phyloP scores from a whole-genome alignment of 1,140 invertebrate genomes.

The Diploscapter pachys region DNA sequence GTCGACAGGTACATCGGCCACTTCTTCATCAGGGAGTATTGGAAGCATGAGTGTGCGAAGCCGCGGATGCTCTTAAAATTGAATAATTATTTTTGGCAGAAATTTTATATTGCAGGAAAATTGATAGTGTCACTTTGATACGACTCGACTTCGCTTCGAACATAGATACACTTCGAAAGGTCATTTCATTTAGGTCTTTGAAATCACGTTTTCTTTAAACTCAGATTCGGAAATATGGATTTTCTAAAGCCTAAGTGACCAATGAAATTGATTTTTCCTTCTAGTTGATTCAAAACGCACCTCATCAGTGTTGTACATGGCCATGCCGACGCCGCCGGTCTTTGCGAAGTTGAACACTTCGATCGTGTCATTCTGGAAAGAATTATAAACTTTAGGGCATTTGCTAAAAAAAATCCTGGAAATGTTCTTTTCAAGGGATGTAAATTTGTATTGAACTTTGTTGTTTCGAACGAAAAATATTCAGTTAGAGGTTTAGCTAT shows the following conservation, averaged over 20 bases:
- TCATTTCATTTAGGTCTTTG: too few species aligned
- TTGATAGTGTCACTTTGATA: too few species aligned
- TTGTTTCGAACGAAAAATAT: constrained; percentile 73
- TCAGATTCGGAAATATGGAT: too few species aligned
- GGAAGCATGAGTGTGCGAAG: constrained; percentile 58
- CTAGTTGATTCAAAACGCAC: constrained; percentile 33
- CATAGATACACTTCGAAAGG: too few species aligned
- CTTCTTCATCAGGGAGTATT: constrained; percentile 55
- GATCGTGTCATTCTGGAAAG: constrained; percentile 60
- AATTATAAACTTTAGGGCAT: constrained; percentile 4
- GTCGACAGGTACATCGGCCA: constrained; percentile 89
- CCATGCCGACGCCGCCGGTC: constrained; percentile 77
- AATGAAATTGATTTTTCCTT: too few species aligned
- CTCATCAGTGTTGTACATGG: constrained; percentile 95
- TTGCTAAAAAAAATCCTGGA: constrained; percentile 61
- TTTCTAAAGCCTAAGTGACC: too few species aligned
- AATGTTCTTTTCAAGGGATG: not conserved
- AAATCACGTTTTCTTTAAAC: too few species aligned
- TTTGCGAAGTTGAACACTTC: constrained; percentile 76
- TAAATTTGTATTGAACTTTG: constrained; percentile 8
- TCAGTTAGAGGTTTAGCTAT: too few species aligned
- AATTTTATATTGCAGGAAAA: too few species aligned
- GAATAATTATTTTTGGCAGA: not conserved
- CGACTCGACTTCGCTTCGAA: too few species aligned
- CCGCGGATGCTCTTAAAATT: constrained; percentile 48